Evolutionary conservation across 2,797 vertebrate genomes (phyloP), one percentile per base, ranked within the genome.

Genomic region (Distichodus sexfasciatus): DNA sequence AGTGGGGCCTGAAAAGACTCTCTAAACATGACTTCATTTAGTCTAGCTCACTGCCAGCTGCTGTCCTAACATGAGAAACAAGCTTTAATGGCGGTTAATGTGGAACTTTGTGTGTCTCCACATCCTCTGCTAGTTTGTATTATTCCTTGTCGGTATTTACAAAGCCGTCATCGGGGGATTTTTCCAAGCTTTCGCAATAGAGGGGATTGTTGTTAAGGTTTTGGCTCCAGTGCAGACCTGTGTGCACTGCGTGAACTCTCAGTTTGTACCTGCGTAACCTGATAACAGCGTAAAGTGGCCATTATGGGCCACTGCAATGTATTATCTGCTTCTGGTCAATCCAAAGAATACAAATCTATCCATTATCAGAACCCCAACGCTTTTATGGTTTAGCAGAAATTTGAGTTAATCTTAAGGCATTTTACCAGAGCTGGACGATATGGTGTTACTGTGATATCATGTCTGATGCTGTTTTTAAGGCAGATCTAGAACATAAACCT

Each of bases 21-120:
- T 59, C 63, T 10, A 77, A 75, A 70, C 36, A 72, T 75, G 78
- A 77, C 68, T 38, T 80, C 66, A 77, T 29, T 24, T n/a, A 17
- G 66, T 24, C 19, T 28, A 4, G 44, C 23, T 26, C 21, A 48
- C 19, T 14, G 48, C 68, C 69, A 65, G 68, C 5, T 26, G 41
- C 54, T 69, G 70, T 43, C 26, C 21, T 64, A 21, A 44, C 8
- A 29, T 59, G 35, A 48, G 48, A 54, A 57, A 58, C 54, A 61
- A 51, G 36, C 44, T 38, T 53, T 65, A 71, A 71, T 33, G 36
- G 55, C 38, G 55, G 44, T 64, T 64, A 76, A 76, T 71, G 73
- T 74, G 64, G 47, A 69, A 40, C 40, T 19, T 14, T 31, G 6
- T 33, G 71, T 26, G 63, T 54, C 43, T 60, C 15, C 19, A 55